Percentiles rank a stretch among this genome's conserved stretches.
These are phyloP conservation scores for Pyrgilauda ruficollis DNA, from an alignment of 2,113 vertebrate species.

Conservation along the genomic window DNA sequence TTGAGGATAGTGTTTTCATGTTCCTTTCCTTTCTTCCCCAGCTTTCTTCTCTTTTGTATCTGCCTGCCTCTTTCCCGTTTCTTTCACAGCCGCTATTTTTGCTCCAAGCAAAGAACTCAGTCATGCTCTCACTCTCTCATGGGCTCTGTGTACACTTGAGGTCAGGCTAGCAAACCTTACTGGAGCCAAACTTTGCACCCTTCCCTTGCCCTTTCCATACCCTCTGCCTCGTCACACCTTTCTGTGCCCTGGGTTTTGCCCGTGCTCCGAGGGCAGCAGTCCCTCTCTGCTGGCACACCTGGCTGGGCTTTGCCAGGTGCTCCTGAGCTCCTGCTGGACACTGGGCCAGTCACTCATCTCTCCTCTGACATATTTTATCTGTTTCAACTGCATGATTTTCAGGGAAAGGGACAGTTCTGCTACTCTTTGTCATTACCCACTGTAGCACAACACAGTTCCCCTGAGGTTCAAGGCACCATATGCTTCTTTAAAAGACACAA, in stretches of 20 bases:
- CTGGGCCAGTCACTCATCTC: not conserved
- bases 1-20: slow-evolving; percentile 32
- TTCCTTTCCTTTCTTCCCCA: slow-evolving; percentile 27
- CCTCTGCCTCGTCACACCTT: not conserved
- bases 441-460: not conserved
- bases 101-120: slow-evolving; percentile 19
- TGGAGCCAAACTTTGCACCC: not conserved
- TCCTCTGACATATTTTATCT: not conserved
- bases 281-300: not conserved
- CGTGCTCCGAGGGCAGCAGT: not conserved
- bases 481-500: not conserved
- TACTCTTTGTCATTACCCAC: not conserved
- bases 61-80: not conserved
- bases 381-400: not conserved
- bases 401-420: not conserved
- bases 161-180: not conserved
- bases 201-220: not conserved
- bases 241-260: not conserved
- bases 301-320: not conserved
- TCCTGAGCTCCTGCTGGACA: not conserved
- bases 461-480: not conserved
- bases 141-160: not conserved
- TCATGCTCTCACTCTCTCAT: not conserved
- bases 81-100: slow-evolving; percentile 22
- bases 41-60: slow-evolving; percentile 40